Evolutionary conservation across 2,888 invertebrate genomes (phyloP), one percentile per base, ranked within the genome.

Genomic region (Sphinx pinastri): DNA sequence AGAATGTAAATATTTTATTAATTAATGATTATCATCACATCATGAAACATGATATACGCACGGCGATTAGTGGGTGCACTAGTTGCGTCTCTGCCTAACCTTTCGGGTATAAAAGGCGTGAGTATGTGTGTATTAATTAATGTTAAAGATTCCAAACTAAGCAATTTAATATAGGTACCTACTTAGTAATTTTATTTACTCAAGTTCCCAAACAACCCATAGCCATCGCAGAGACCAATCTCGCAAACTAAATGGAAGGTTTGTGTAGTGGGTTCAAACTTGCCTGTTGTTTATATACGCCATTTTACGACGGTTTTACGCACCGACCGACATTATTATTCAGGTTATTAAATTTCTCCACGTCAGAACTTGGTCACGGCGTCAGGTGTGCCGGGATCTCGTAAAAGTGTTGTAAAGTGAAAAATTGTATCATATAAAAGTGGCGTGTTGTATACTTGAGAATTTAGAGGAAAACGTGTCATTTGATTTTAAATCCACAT

Each of bases 331-430:
- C 72, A 73, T 74, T 73, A 75, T 74, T 71, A 75, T 77, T 75
- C 71, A 57, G 69, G 72, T 75, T 76, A 78, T 78, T 77, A 77
- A 76, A 77, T 73, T 74, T 49, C 2, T 49, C 63, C 63, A 63
- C 31, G 59, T 6, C 57, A 45, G 31, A 31, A 55, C 51, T 66
- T 54, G 58, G 59, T 55, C 67, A 60, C 49, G 45, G 38, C 63
- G 52, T 31, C 54, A 54, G 67, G 52, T 51, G 67, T 31, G 11
- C 19, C 14, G 7, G 19, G 19, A 63, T 12, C 47, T 63, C 63
- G 63, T 49, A 63, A 63, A 63, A 63, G 19, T 49, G 63, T 63
- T 63, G 63, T 63, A 63, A 63, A 63, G 49, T 63, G 63, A 47
- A 63, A 63, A 63, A 63, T 63, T 5, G 11, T 49, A 63, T 19